Percentiles rank a stretch among this genome's conserved stretches.
Evolutionary conservation across 2,888 invertebrate genomes (phyloP).

Genomic region (Drosophila melanosoma): DNA sequence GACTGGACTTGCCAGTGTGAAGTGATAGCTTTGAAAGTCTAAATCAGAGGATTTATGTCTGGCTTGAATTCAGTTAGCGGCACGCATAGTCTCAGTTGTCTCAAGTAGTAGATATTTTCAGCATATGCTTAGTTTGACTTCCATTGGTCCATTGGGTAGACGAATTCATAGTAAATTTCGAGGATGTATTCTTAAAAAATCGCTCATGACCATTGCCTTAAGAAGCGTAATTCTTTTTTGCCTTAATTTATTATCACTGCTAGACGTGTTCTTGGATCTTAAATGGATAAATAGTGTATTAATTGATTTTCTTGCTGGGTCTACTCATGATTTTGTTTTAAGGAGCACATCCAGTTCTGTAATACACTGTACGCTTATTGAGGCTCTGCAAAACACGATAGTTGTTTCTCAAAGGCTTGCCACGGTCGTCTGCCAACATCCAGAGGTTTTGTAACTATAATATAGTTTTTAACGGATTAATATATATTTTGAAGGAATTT

Average conservation of each 20-base stretch:
- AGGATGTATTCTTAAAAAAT: slow-evolving; percentile 89
- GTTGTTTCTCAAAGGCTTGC: slow-evolving; percentile 54
- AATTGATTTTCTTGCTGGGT: too few relatives aligned
- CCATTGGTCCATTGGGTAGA: slow-evolving; percentile 91
- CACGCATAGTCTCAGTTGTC: slow-evolving; percentile 89
- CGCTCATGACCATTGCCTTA: slow-evolving; percentile 93
- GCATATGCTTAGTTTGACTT: slow-evolving; percentile 90
- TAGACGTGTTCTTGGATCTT: not conserved
- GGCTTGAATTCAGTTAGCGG: slow-evolving; percentile 90
- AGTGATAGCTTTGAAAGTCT: too few relatives aligned
- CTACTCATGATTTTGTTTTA: not conserved
- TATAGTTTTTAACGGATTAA: too few relatives aligned
- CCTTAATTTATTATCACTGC: not conserved
- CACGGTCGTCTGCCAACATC: slow-evolving; percentile 47
- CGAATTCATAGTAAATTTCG: slow-evolving; percentile 93
- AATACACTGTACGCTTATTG: slow-evolving; percentile 40
- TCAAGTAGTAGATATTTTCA: slow-evolving; percentile 90
- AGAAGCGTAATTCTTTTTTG: not conserved
- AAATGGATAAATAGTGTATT: too few relatives aligned
- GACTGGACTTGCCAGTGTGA: too few relatives aligned
- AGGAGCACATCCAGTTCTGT: not conserved
- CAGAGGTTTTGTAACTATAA: slow-evolving; percentile 56
- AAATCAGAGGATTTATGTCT: slow-evolving; percentile 86
- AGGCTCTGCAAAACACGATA: slow-evolving; percentile 48
- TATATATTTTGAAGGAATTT: not conserved